phyloP scores from a whole-genome alignment of 2,888 invertebrate genomes.

The Exephanes ischioxanthus region DNA sequence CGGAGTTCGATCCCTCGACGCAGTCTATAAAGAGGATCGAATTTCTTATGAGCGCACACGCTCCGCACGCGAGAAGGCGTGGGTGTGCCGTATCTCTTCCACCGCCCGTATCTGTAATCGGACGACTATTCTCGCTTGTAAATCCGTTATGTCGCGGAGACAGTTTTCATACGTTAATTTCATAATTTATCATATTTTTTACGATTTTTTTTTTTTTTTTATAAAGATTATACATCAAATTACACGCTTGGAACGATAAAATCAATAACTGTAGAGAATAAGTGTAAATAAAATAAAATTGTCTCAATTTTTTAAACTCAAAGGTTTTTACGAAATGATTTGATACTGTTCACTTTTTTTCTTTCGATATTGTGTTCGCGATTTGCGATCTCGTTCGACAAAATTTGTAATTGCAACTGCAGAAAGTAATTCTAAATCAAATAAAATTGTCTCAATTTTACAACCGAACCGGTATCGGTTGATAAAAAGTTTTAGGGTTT shows the following conservation, averaged over 20 bases:
- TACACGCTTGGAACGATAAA: not conserved
- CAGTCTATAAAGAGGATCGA: slow-evolving; percentile 47
- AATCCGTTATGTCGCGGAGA: not conserved
- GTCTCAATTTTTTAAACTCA: too few species aligned
- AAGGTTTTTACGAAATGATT: not conserved
- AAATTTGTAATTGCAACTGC: not conserved
- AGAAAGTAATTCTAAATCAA: too few species aligned
- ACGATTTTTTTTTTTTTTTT: not conserved
- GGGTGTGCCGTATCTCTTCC: slow-evolving; percentile 4
- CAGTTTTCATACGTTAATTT: not conserved
- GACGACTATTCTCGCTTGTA: not conserved
- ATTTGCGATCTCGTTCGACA: slow-evolving; percentile 3
- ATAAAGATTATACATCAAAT: too few species aligned
- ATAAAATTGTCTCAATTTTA: not conserved
- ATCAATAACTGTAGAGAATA: too few species aligned
- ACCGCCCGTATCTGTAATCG: slow-evolving; percentile 4
- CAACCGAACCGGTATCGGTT: too few species aligned
- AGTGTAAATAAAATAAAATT: not conserved
- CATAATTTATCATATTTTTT: not conserved
- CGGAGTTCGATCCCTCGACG: slow-evolving; percentile 31
- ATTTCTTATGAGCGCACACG: slow-evolving; percentile 36
- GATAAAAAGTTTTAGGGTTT: too few species aligned
- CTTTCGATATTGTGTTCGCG: not conserved
- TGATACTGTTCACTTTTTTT: not conserved
- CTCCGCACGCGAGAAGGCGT: not conserved